Base-by-base conservation (phyloP, 2,113 vertebrate genomes). In the Coptodon rendalli region DNA sequence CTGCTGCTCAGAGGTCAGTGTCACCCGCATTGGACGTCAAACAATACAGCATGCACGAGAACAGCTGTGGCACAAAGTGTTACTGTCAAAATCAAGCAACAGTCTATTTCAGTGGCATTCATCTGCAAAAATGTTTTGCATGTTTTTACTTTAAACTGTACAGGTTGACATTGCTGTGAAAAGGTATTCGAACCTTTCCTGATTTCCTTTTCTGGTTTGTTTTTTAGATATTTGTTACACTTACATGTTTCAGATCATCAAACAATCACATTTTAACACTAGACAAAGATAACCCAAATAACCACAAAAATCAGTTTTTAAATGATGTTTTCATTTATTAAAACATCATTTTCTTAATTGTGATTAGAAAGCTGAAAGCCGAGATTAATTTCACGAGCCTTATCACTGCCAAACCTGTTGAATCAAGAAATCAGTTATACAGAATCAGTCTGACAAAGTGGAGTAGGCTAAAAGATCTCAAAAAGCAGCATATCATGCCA, bases 1-100 rank as follows among this genome's bases (percentile, higher is more conserved):
- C 89, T 31, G 91, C 90, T 27, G 90, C 86, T 22, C 92, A 94
- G 38, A 91, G 88, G 94, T 96, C 82, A 80, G 93, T 91, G 54
- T 14, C 78, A 66, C 86, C 92, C 59, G 73, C 93, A 89, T 81
- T 17, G 85, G 91, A 89, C 31, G 5, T 1, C 7, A 38, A 3
- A 48, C 10, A 22, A 40, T 2, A 59, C 56, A n/a, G 63, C 54
- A 73, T 8, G 38, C 31, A 24, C 3, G 4, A n/a, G 7, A 45
- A 12, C 45, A 11, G 43, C 45, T 78, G 73, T 12, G 43, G 24
- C 43, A 29, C 71, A 76, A 3, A 7, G 31, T 24, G 22, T 59
- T 17, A 40, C 80, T 7, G 29, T 48, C n/a, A 1, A 80, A 7
- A 45, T 45, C 17, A 54, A 22, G 66, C 24, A 34, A 68, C 36